Conservation (phyloP, 2,113 vertebrate genomes). For the Coptodon rendalli region DNA sequence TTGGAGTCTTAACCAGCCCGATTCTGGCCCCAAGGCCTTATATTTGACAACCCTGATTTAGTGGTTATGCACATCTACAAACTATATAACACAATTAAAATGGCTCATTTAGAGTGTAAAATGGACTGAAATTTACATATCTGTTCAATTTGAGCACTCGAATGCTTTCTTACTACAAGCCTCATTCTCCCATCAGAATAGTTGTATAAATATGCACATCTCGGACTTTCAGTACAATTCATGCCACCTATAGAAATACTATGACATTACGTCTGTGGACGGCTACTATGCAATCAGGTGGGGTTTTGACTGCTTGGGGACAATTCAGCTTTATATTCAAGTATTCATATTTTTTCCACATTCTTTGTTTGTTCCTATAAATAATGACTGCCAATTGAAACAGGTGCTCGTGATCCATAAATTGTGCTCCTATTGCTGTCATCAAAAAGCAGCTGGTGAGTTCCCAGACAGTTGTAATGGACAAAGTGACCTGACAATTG, state of each 20-base stretch:
- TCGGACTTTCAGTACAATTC: not conserved
- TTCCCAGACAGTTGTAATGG: not conserved
- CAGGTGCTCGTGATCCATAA: not conserved
- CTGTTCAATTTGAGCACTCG: not conserved
- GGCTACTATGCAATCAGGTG: not conserved
- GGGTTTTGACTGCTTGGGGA: not conserved
- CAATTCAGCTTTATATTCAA: not conserved
- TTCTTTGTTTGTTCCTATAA: not conserved
- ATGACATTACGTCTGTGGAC: not conserved
- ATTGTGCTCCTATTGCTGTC: not conserved
- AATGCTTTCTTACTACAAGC: not conserved
- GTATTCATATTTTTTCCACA: not conserved
- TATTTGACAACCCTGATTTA: not conserved
- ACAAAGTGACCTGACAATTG: not conserved
- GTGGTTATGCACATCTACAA: not conserved
- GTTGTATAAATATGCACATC: not conserved
- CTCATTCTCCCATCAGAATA: not conserved
- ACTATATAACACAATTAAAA: not conserved
- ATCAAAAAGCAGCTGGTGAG: not conserved
- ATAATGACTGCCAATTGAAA: not conserved
- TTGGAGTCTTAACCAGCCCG: accelerated
- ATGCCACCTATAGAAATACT: not conserved
- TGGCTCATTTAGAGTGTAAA: not conserved
- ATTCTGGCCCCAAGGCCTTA: not conserved
- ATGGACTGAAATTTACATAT: not conserved